A percentile compares a stretch with the other conserved stretches of the same genome.
phyloP scores from a whole-genome alignment of 2,797 vertebrate genomes.

The Urosaurus nigricauda region DNA sequence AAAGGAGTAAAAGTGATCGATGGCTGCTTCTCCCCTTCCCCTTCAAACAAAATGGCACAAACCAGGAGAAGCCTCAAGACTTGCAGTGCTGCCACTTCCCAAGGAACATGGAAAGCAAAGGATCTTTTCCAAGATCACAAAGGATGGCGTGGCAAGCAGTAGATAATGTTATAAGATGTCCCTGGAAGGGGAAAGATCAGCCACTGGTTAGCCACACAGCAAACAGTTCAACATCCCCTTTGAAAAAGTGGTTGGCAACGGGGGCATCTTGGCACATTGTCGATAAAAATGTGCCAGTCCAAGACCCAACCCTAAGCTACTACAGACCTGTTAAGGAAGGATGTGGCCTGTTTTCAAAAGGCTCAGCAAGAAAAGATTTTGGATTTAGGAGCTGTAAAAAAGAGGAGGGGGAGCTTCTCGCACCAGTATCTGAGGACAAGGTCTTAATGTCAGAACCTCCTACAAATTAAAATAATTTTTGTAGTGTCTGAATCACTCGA shows the following conservation, averaged over 20 bases:
- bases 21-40: too few relatives aligned
- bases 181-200: background rate
- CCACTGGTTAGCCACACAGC: background rate
- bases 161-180: background rate
- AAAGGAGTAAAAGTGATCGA: rapidly evolving
- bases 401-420: too few relatives aligned
- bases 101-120: background rate
- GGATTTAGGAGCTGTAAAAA: background rate
- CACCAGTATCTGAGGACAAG: background rate
- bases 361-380: background rate
- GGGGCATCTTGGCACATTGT: background rate
- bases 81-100: rapidly evolving
- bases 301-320: background rate
- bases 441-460: background rate
- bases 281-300: background rate
- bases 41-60: background rate
- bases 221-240: rapidly evolving
- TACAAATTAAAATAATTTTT: background rate
- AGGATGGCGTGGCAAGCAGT: background rate
- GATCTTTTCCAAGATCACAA: background rate
- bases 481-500: background rate
- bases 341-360: background rate
- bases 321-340: too few relatives aligned
- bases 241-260: background rate
- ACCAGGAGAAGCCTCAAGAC: background rate